A percentile compares a stretch with the other conserved stretches of the same genome.
Conservation (phyloP, 2,113 vertebrate species). For the Malurus melanocephalus region DNA sequence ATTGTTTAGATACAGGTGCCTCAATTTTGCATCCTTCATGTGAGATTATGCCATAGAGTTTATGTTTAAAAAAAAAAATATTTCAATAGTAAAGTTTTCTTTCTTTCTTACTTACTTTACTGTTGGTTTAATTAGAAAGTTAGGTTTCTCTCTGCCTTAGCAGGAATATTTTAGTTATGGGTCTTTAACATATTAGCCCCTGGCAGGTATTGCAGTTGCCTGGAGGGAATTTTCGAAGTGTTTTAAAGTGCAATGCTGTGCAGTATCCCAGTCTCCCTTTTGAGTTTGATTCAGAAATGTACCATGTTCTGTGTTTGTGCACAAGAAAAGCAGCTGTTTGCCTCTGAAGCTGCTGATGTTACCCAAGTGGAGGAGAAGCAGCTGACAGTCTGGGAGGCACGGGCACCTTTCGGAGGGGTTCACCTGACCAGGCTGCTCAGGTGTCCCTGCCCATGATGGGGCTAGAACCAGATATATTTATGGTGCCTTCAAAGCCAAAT, state of each 20-base stretch:
- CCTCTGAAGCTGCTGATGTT: neutral
- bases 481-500: neutral
- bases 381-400: neutral
- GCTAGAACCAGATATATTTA: neutral
- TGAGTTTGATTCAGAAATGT: neutral
- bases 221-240: neutral
- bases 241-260: neutral
- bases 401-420: fast-evolving
- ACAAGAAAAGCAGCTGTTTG: neutral
- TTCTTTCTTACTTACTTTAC: neutral
- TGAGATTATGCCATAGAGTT: neutral
- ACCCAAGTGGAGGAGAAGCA: neutral
- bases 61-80: neutral
- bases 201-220: neutral
- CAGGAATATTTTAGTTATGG: neutral
- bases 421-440: neutral
- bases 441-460: neutral
- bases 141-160: neutral
- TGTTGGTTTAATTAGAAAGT: neutral
- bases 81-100: neutral
- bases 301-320: neutral
- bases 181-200: slow-evolving; percentile 6
- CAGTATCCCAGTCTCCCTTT: neutral
- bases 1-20: neutral
- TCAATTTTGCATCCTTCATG: neutral